Evolutionary conservation across 2,888 invertebrate genomes (phyloP).

Genomic region (Chrysolina oricalcia): DNA sequence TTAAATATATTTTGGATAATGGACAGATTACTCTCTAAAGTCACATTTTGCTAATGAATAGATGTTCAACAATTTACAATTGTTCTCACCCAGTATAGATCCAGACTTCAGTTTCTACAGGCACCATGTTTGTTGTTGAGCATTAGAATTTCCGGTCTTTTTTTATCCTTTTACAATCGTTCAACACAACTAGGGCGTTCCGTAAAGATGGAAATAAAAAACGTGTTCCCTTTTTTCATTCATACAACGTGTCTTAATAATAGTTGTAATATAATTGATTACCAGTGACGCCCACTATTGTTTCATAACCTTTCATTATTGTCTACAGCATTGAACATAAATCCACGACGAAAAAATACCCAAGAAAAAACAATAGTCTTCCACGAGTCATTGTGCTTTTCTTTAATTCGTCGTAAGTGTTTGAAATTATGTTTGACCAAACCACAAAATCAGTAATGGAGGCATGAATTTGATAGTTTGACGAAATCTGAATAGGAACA

Average conservation of each 20-base stretch:
- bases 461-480: no score
- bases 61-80: no score
- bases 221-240: conserved; percentile 51
- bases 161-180: conserved; percentile 36
- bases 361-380: conserved; percentile 32
- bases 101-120: no score
- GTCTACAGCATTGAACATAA: conserved; percentile 63
- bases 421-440: neutral
- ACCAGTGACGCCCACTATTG: conserved; percentile 70
- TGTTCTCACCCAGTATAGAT: no score
- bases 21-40: no score
- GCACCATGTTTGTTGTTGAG: neutral
- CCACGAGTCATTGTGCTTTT: conserved; percentile 28
- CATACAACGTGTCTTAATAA: conserved; percentile 64
- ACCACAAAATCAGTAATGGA: neutral
- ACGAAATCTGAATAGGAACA: no score
- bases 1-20: no score
- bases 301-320: conserved; percentile 71
- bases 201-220: conserved; percentile 40
- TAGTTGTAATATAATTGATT: conserved; percentile 71
- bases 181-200: conserved; percentile 34
- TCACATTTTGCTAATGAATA: no score
- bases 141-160: conserved; percentile 43
- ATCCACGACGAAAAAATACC: conserved; percentile 30
- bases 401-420: conserved; percentile 12